These are phyloP conservation scores for Bothrops jararaca DNA, from an alignment of 2,113 vertebrate species.

Conservation along the genomic window DNA sequence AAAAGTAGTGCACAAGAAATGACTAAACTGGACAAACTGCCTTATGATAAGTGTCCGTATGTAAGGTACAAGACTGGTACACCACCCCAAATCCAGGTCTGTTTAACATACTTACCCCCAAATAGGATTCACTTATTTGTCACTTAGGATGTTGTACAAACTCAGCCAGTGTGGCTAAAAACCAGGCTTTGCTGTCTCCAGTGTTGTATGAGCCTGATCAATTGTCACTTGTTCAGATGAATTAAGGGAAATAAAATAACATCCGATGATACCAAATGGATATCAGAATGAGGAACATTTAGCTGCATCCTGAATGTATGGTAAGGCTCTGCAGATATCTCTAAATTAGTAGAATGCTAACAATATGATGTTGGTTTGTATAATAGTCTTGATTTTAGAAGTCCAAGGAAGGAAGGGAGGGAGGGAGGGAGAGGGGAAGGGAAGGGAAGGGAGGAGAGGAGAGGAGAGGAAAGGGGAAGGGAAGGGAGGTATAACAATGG, in stretches of 20 bases:
- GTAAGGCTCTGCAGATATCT: background rate
- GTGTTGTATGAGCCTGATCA: too few relatives aligned
- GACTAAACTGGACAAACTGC: too few relatives aligned
- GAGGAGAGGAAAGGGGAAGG: rapidly evolving
- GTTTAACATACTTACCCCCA: too few relatives aligned
- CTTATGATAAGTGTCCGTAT: background rate
- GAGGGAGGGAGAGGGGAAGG: background rate
- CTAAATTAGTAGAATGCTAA: background rate
- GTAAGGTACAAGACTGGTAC: background rate
- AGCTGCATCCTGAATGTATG: background rate
- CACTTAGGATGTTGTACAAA: too few relatives aligned
- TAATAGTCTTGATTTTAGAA: background rate
- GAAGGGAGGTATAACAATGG: background rate
- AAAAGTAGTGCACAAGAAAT: background rate
- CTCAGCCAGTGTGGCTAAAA: too few relatives aligned
- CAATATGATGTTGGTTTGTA: background rate
- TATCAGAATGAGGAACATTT: background rate
- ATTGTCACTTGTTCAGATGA: too few relatives aligned
- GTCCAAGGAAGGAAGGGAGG: background rate
- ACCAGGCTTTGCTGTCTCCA: too few relatives aligned
- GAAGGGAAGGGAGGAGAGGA: background rate
- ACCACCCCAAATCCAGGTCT: background rate
- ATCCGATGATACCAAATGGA: background rate
- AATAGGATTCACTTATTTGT: too few relatives aligned
- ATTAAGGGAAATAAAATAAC: background rate